These are phyloP conservation scores for Torymus tubicola DNA, from an alignment of 2,888 invertebrate genomes.

Conservation along the genomic window DNA sequence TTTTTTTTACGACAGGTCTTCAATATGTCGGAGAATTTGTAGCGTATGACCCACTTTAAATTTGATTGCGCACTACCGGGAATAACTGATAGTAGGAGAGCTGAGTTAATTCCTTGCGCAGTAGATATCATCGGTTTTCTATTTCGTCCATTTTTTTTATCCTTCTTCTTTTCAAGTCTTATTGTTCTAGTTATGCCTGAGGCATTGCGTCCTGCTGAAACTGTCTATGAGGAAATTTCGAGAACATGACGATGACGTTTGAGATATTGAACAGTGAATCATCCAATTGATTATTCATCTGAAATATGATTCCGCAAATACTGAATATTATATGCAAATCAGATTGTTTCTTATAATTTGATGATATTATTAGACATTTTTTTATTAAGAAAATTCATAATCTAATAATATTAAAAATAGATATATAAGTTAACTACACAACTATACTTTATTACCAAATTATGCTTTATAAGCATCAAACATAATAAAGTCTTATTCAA, in stretches of 20 bases:
- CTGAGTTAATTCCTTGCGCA: constrained; percentile 33
- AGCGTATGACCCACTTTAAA: constrained; percentile 46
- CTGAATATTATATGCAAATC: too few species aligned
- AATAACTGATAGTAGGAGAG: constrained; percentile 38
- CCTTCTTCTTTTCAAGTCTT: constrained; percentile 15
- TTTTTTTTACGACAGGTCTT: constrained; percentile 8
- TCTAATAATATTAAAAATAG: too few species aligned
- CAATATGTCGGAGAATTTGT: constrained; percentile 24
- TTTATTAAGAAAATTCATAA: too few species aligned
- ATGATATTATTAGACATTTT: too few species aligned
- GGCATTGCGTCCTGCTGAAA: not conserved
- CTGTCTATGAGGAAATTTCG: not conserved
- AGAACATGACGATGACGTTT: constrained; percentile 1
- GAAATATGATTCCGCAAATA: too few species aligned
- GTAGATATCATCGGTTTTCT: constrained; percentile 41
- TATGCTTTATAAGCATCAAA: too few species aligned
- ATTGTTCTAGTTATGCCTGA: constrained; percentile 26
- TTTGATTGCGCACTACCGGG: constrained; percentile 22
- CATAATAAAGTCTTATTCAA: too few species aligned
- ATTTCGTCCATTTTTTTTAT: constrained; percentile 15
- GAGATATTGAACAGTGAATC: too few species aligned
- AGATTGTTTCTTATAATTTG: too few species aligned
- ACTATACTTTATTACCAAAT: too few species aligned
- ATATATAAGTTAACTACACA: too few species aligned
- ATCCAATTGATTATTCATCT: too few species aligned